phyloP scores from a whole-genome alignment of 2,888 invertebrate genomes.

The Ectemnius lituratus region DNA sequence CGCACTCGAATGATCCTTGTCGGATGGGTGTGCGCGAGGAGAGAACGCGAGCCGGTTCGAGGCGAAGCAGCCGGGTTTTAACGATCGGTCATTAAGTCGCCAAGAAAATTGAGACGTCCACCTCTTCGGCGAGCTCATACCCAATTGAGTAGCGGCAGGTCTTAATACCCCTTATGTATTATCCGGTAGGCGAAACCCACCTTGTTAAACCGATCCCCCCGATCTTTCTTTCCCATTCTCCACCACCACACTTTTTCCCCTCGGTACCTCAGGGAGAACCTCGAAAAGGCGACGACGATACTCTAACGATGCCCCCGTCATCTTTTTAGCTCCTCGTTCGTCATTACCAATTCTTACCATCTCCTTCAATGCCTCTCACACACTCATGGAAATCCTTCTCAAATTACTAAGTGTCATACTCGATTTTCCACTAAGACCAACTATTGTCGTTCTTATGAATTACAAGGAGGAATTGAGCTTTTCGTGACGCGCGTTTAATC shows the following conservation, averaged over 20 bases:
- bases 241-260: not conserved
- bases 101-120: constrained; percentile 75
- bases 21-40: constrained; percentile 19
- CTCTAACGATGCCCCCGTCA: not conserved
- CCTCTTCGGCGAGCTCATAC: constrained; percentile 66
- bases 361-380: no score
- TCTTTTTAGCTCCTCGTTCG: constrained; percentile 8
- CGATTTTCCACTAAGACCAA: no score
- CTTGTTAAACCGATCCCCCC: constrained; percentile 58
- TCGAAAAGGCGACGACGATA: constrained; percentile 25
- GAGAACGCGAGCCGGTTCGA: constrained; percentile 67
- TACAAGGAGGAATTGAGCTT: constrained; percentile 28
- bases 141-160: constrained; percentile 63
- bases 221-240: constrained; percentile 51
- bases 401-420: no score
- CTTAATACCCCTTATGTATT: constrained; percentile 70
- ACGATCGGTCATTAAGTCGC: constrained; percentile 75
- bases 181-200: constrained; percentile 62
- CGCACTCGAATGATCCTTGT: not conserved
- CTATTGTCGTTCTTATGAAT: no score
- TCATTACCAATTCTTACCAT: not conserved
- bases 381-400: no score
- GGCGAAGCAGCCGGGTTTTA: constrained; percentile 68
- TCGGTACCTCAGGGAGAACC: not conserved
- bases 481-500: constrained; percentile 44